Evolutionary conservation across 2,113 vertebrate species (phyloP).

Genomic region (Melanerpes aurifrons): DNA sequence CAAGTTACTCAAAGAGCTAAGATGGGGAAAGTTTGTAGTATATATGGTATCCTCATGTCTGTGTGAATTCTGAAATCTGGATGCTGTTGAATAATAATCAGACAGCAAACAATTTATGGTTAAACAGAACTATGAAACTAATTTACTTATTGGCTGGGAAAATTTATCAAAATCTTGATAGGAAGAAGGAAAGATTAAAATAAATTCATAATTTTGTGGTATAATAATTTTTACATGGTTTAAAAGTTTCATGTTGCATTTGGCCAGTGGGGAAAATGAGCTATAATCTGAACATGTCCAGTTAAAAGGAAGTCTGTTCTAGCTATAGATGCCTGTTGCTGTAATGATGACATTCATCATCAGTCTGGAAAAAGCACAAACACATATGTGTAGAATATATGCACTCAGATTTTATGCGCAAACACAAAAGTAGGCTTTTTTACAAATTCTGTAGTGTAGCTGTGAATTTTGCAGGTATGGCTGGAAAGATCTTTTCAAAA

Average conservation of each 20-base stretch:
- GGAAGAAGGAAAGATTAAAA: background rate
- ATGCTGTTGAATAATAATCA: background rate
- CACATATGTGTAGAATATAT: background rate
- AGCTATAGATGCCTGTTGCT: background rate
- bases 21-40: background rate
- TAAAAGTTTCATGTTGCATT: background rate
- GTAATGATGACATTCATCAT: background rate
- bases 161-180: background rate
- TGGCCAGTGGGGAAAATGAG: background rate
- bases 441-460: background rate
- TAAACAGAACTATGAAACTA: background rate
- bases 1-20: background rate
- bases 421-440: background rate
- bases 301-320: background rate
- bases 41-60: background rate
- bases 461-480: background rate
- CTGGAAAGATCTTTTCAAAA: background rate
- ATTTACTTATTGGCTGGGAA: background rate
- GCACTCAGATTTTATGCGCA: background rate
- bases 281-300: background rate
- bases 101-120: background rate
- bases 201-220: background rate
- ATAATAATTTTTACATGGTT: background rate
- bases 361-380: background rate
- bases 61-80: background rate